Evolutionary conservation across 2,113 vertebrate species (phyloP), one percentile per base, ranked within the genome.

Genomic region (Gambusia holbrooki): DNA sequence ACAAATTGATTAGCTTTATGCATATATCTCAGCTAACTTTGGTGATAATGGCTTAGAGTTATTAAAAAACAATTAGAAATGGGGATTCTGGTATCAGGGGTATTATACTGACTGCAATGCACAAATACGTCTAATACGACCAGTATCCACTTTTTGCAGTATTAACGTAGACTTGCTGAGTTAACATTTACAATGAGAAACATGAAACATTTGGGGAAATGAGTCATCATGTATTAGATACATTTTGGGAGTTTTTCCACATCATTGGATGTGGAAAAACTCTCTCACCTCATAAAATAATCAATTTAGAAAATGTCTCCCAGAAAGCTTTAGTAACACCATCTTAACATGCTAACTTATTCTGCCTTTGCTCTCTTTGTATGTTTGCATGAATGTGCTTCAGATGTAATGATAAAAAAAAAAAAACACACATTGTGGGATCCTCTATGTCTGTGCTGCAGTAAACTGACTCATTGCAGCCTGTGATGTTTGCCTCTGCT

Each of bases 401-500:
- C 51, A 25, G 51, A 58, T 58, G 51, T 58, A 58, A 25, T 9
- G 51, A 58, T 8, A 11, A 32, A 22, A 15, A 28, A 62, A 27
- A 27, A 27, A 27, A 33, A 35, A 35, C 9, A 35, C 2, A 3
- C 29, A 32, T 17, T 7, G 62, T 63, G 28, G 62, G 62, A 63
- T 63, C 14, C 32, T 32, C 32, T 32, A 51, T 32, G 64, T 28
- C 33, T 71, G 28, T 35, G 11, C 10, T 12, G 5, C 2, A n/a
- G 15, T 61, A 37, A 61, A 71, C 3, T 33, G 37, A 45, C 60
- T n/a, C 42, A 58, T 69, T 65, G 32, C 51, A 54, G 51, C 13
- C 17, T 48, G 45, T 48, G 45, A 19, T 48, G 14, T 48, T 48
- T 17, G 15, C 45, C 45, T 68, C 66, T 73, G 45, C 65, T 75